Conservation (phyloP, 1,140 invertebrate species). For the Tetragnatha versicolor region DNA sequence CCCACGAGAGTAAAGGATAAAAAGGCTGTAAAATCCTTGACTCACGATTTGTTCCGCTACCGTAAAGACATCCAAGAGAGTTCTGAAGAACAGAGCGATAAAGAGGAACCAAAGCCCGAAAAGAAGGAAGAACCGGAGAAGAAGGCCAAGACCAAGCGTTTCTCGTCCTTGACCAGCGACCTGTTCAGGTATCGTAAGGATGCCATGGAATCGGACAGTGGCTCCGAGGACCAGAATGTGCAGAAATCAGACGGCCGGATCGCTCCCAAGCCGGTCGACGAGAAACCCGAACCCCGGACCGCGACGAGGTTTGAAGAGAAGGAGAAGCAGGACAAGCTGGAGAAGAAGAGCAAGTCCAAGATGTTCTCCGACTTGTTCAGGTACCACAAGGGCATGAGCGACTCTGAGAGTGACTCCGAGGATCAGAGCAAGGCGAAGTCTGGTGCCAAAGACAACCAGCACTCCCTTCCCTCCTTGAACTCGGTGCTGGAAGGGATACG, state of each 20-base stretch:
- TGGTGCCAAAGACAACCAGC: too few relatives aligned
- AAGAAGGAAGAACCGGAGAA: not conserved
- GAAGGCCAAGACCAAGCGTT: too few relatives aligned
- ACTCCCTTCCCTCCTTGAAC: too few relatives aligned
- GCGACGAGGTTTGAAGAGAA: not conserved
- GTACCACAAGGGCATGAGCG: too few relatives aligned
- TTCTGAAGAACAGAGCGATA: not conserved
- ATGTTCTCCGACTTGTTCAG: too few relatives aligned
- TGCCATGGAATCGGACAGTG: too few relatives aligned
- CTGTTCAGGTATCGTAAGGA: too few relatives aligned
- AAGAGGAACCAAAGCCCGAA: not conserved
- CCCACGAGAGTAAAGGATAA: not conserved
- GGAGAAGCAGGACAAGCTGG: not conserved
- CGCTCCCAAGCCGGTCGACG: not conserved
- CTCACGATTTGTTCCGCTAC: not conserved
- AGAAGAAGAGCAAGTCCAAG: not conserved
- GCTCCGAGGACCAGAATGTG: not conserved
- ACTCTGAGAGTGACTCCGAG: too few relatives aligned
- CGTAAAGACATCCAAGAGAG: not conserved
- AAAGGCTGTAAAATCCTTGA: not conserved
- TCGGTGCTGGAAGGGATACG: too few relatives aligned
- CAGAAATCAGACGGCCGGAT: not conserved
- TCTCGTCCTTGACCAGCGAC: too few relatives aligned
- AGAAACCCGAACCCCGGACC: not conserved
- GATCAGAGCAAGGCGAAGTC: too few relatives aligned